A percentile compares a stretch with the other conserved stretches of the same genome.
Conservation (phyloP, 1,140 invertebrate species). For the Geopemphigus sp. region DNA sequence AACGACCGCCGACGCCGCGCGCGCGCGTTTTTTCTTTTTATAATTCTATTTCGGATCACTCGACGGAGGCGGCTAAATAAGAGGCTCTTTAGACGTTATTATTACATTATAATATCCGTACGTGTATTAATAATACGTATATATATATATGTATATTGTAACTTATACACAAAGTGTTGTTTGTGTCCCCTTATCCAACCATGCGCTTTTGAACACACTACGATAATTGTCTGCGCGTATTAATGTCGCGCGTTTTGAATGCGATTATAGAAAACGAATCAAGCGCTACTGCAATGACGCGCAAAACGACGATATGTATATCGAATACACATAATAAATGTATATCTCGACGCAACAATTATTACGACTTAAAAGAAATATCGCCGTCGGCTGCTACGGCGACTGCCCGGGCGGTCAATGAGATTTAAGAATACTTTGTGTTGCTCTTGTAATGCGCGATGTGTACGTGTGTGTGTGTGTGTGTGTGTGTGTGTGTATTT, state of each 20-base stretch:
- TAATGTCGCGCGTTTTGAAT: neutral
- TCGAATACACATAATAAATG: too few species aligned
- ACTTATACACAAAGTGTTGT: too few species aligned
- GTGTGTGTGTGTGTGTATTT: too few species aligned
- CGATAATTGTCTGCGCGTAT: too few species aligned
- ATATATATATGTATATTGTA: too few species aligned
- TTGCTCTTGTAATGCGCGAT: too few species aligned
- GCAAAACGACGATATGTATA: constrained; percentile 5
- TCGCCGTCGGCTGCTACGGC: constrained; percentile 1
- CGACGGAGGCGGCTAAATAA: constrained; percentile 17
- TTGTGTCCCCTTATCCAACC: too few species aligned
- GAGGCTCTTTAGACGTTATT: constrained; percentile 35
- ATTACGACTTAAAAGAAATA: constrained; percentile 10
- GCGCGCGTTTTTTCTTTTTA: constrained; percentile 6
- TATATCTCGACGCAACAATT: neutral
- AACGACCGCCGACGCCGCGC: constrained; percentile 1
- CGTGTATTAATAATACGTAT: too few species aligned
- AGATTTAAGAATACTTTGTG: too few species aligned
- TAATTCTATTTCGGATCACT: constrained; percentile 42
- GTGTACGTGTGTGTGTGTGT: too few species aligned
- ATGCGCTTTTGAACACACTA: too few species aligned
- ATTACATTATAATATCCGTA: neutral
- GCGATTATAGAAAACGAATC: neutral
- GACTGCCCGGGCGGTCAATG: constrained; percentile 5
- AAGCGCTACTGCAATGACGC: neutral